Percentiles rank a stretch among this genome's conserved stretches.
Evolutionary conservation across 2,797 vertebrate species (phyloP).

Genomic region (Macrochelys suwanniensis): DNA sequence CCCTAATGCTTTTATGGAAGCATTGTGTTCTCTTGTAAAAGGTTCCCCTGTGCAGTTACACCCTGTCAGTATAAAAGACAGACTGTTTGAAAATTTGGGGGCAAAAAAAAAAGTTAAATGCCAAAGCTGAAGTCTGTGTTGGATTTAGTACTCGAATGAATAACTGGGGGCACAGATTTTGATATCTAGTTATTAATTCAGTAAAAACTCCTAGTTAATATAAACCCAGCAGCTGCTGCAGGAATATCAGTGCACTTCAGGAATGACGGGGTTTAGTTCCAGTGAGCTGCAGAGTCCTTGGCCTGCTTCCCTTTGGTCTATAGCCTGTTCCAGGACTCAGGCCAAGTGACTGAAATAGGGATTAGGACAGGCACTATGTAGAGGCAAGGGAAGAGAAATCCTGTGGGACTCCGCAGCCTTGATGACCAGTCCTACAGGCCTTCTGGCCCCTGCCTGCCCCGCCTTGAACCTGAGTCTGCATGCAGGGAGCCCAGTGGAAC

Average conservation of each 20-base stretch:
- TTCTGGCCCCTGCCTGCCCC: accelerated
- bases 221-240: neutral
- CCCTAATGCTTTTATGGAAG: neutral
- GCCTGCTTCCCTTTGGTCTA: neutral
- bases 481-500: neutral
- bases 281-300: neutral
- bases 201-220: neutral
- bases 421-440: neutral
- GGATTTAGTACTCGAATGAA: neutral
- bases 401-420: accelerated
- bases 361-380: neutral
- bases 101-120: neutral
- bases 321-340: neutral
- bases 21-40: neutral
- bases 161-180: neutral
- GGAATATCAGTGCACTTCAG: neutral
- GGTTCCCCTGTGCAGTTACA: neutral
- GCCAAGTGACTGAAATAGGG: neutral
- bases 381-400: neutral
- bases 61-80: neutral
- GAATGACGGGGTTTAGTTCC: neutral
- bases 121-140: neutral
- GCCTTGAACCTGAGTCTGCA: neutral
- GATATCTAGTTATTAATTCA: neutral
- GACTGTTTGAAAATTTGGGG: neutral